Evolutionary conservation across 2,113 vertebrate genomes (phyloP).

Genomic region (Herpetotheres cachinnans): DNA sequence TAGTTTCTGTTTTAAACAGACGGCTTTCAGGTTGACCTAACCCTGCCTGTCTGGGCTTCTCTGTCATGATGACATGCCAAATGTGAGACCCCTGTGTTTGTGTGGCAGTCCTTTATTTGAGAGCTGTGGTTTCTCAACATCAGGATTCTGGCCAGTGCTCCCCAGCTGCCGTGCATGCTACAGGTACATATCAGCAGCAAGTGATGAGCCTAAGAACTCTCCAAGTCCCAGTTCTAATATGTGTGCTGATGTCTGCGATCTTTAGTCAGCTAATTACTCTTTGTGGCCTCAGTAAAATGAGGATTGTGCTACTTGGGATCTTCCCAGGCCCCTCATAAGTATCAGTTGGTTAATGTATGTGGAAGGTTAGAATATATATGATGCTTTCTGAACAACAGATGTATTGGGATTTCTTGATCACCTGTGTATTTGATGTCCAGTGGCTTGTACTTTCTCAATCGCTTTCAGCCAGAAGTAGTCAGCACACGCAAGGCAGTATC

Average conservation of each 20-base stretch:
- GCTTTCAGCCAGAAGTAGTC: background rate
- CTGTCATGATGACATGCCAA: accelerated
- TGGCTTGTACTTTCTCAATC: background rate
- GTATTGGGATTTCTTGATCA: background rate
- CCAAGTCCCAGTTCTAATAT: background rate
- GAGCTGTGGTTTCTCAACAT: background rate
- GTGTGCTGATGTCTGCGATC: background rate
- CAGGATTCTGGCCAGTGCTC: background rate
- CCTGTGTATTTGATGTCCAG: background rate
- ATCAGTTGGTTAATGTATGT: background rate
- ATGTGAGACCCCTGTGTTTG: background rate
- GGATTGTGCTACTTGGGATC: background rate
- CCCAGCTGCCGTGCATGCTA: background rate
- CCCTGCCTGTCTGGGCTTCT: background rate
- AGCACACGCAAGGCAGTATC: background rate
- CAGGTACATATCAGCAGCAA: background rate
- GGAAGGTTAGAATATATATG: background rate
- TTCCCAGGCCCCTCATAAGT: background rate
- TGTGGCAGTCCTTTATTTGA: background rate
- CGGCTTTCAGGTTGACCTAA: background rate
- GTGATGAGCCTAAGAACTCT: background rate
- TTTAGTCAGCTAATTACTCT: background rate
- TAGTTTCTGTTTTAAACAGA: background rate
- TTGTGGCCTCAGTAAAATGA: background rate
- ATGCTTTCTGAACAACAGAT: background rate